These are phyloP conservation scores for Tetramorium simillimum DNA, from an alignment of 1,140 invertebrate genomes.

Conservation along the genomic window DNA sequence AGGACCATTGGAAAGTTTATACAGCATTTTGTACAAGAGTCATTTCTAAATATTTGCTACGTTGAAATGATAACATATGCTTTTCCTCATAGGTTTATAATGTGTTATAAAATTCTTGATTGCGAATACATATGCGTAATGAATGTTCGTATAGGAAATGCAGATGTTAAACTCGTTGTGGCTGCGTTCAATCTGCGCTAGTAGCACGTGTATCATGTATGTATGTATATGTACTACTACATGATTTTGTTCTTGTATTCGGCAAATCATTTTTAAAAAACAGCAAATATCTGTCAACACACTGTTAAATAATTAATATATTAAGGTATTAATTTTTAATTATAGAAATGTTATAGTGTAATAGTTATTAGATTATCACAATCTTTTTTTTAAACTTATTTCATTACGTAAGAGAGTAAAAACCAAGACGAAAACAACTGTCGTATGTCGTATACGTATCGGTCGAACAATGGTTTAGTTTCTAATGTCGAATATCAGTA, in stretches of 20 bases:
- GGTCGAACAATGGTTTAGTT: slow-evolving; percentile 37
- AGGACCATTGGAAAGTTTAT: slow-evolving; percentile 15
- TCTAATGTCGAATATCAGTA: slow-evolving; percentile 56
- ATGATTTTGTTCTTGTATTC: neutral
- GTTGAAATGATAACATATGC: neutral
- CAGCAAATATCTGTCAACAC: neutral
- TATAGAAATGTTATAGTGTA: neutral
- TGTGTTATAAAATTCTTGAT: neutral
- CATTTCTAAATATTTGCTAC: slow-evolving; percentile 41
- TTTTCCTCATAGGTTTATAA: neutral
- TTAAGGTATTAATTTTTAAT: neutral
- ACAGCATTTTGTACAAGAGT: neutral
- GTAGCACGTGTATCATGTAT: neutral
- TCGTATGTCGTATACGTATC: neutral
- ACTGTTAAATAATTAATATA: too few species aligned
- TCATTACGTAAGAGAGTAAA: neutral
- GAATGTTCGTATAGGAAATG: neutral
- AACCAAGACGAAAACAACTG: neutral
- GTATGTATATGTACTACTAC: neutral
- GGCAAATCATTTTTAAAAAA: neutral
- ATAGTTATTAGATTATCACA: neutral
- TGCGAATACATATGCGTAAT: neutral
- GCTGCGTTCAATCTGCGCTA: neutral
- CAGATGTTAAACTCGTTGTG: neutral
- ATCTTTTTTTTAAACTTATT: neutral